Base-by-base conservation (phyloP, 2,113 vertebrate species). In the Pseudorectes ferrugineus region DNA sequence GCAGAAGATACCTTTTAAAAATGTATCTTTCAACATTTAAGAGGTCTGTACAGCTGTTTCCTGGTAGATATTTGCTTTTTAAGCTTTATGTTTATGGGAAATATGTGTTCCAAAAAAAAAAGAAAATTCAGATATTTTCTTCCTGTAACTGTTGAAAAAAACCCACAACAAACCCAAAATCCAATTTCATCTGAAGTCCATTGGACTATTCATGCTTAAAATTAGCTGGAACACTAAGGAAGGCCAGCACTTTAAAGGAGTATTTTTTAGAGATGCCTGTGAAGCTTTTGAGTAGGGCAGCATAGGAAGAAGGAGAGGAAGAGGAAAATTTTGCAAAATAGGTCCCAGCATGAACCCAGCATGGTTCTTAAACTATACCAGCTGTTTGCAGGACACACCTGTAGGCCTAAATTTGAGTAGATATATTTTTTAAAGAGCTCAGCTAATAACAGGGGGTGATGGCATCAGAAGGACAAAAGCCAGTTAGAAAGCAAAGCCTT, bases 381-480 rank as follows among this genome's bases (percentile, higher is more conserved):
- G 78, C 87, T 92, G 85, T 70, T 85, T 92, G 33, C 94, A 96
- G 93, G 95, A 95, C 93, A 95, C 89, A 94, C 88, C 94, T 96
- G 95, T 88, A 61, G 51, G 81, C 63, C 87, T 91, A 51, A 73
- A 83, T 90, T 76, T 93, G 74, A 61, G 54, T 76, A 76, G 46
- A 76, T 88, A 48, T 7, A 11, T 76, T 38, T 78, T 77, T 81
- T 89, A 38, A 87, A 91, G 23, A 59, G 14, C 40, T 89, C 46
- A 25, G 18, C 91, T 87, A 91, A 35, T 85, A 76, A 83, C 33
- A 48, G n/a, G 35, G 63, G 4, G 2, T 83, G 62, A 92, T 79
- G 81, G 42, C 31, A 88, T 42, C 36, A 57, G 16, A 79, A 91
- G 35, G 74, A 79, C 22, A 76, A 79, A 91, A 95, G 70, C 49